A percentile compares a stretch with the other conserved stretches of the same genome.
Conservation (phyloP, 2,113 vertebrate genomes). For the Lethenteron reissneri region DNA sequence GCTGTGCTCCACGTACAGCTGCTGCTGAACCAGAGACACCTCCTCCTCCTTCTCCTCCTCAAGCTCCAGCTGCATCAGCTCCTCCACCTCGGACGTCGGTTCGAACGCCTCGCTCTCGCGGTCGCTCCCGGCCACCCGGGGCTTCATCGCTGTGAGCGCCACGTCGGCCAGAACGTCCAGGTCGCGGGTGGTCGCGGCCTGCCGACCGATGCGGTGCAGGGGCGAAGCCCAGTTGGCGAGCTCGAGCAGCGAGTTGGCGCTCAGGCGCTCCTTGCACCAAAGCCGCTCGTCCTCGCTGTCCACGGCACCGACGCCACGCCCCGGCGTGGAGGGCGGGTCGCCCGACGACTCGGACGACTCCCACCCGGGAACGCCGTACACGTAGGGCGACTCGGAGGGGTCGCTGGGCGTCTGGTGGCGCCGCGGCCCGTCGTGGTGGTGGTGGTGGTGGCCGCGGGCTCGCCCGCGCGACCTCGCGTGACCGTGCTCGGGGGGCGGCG, state of each 20-base stretch:
- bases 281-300: conserved; percentile 14
- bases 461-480: background rate
- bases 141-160: conserved; percentile 30
- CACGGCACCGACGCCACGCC: too few species aligned
- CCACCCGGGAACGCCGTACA: background rate
- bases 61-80: conserved; percentile 19
- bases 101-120: conserved; percentile 24
- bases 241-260: conserved; percentile 30
- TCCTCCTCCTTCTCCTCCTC: too few species aligned
- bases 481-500: conserved; percentile 24
- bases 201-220: conserved; percentile 8
- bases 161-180: conserved; percentile 42
- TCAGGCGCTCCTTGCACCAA: conserved; percentile 28
- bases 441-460: background rate
- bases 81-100: conserved; percentile 43
- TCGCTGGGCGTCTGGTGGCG: too few species aligned
- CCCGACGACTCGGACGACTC: too few species aligned
- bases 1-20: conserved; percentile 38
- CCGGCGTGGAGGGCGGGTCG: too few species aligned
- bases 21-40: too few species aligned
- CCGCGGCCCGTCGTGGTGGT: background rate
- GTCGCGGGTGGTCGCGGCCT: conserved; percentile 20
- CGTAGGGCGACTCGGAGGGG: background rate
- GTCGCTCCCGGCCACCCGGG: conserved; percentile 4
- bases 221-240: conserved; percentile 21